These are phyloP conservation scores for Drosophila longiperda DNA, from an alignment of 2,888 invertebrate species.

Conservation along the genomic window DNA sequence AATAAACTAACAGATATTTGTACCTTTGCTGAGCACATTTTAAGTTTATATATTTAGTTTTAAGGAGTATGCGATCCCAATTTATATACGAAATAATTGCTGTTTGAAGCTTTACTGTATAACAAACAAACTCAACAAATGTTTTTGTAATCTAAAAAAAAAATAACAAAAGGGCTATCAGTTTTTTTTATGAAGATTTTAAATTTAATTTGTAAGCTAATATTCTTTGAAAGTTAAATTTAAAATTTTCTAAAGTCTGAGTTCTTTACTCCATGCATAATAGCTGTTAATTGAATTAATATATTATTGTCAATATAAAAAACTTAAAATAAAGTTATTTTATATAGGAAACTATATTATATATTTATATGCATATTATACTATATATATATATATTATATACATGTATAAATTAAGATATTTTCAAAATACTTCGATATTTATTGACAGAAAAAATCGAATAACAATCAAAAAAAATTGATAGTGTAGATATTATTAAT, in stretches of 20 bases:
- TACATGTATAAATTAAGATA: too few relatives aligned
- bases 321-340: too few relatives aligned
- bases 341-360: too few relatives aligned
- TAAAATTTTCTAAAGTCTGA: neutral
- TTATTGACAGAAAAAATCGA: too few relatives aligned
- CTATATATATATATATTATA: too few relatives aligned
- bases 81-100: neutral
- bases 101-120: neutral
- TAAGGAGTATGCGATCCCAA: neutral
- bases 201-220: neutral
- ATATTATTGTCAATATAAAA: too few relatives aligned
- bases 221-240: neutral
- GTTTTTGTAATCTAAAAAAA: neutral
- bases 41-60: neutral
- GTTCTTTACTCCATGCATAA: neutral
- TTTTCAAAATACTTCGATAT: neutral
- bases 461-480: neutral
- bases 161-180: neutral
- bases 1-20: neutral
- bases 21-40: neutral
- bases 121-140: neutral
- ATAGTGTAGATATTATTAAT: neutral
- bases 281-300: neutral
- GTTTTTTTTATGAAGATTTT: neutral
- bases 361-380: too few relatives aligned